These are phyloP conservation scores for Bovichtus variegatus DNA, from an alignment of 2,797 vertebrate genomes.

Conservation along the genomic window DNA sequence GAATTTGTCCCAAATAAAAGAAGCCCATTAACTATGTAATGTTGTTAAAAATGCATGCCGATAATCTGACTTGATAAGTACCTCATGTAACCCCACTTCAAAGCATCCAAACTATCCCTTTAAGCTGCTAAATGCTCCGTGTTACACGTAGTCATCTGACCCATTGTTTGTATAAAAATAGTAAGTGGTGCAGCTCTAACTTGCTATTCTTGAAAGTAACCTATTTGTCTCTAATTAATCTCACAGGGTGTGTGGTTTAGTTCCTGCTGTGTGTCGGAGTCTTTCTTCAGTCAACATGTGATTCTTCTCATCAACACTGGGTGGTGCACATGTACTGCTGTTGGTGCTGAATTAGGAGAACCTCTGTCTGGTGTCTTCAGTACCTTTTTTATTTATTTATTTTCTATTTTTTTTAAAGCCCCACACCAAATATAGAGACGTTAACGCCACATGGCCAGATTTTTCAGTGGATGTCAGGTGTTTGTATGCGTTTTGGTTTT, in stretches of 20 bases:
- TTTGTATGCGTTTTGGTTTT: slow-evolving; percentile 9
- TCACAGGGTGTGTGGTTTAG: neutral
- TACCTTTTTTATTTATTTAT: too few relatives aligned
- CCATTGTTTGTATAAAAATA: neutral
- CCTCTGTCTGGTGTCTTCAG: slow-evolving; percentile 8
- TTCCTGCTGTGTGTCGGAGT: neutral
- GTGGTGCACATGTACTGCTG: slow-evolving; percentile 45
- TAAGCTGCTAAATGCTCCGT: too few relatives aligned
- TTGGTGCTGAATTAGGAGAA: neutral
- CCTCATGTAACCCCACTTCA: too few relatives aligned
- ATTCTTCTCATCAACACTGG: slow-evolving; percentile 47
- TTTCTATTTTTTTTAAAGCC: too few relatives aligned
- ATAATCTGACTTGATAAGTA: too few relatives aligned
- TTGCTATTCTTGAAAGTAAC: too few relatives aligned
- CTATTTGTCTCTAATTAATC: neutral
- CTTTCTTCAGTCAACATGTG: neutral
- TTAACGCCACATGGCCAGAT: slow-evolving; percentile 23
- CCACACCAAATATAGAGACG: slow-evolving; percentile 40
- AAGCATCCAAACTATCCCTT: too few relatives aligned
- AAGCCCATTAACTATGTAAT: too few relatives aligned
- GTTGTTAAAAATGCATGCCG: too few relatives aligned
- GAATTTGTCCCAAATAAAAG: too few relatives aligned
- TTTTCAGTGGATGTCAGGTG: slow-evolving; percentile 27
- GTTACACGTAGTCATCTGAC: too few relatives aligned
- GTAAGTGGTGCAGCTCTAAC: neutral